Conservation (phyloP, 1,140 invertebrate genomes). For the Luehdorfia chinensis region DNA sequence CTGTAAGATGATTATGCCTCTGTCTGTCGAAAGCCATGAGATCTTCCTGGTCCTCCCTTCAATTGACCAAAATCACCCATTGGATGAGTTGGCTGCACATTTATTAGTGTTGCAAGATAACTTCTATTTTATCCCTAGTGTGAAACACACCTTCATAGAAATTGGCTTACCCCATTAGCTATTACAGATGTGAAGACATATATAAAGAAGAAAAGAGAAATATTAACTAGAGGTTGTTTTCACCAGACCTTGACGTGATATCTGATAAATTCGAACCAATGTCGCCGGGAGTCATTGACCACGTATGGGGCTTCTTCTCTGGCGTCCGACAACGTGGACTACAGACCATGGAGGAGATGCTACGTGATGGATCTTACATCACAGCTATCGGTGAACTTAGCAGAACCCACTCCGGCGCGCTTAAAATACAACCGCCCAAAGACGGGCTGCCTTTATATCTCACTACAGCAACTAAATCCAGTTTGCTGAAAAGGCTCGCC, state of each 20-base stretch:
- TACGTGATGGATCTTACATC: slow-evolving; percentile 84
- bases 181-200: no score
- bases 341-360: slow-evolving; percentile 88
- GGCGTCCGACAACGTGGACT: slow-evolving; percentile 85
- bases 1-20: no score
- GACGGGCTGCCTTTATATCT: slow-evolving; percentile 84
- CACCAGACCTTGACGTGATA: slow-evolving; percentile 86
- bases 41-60: no score
- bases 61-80: no score
- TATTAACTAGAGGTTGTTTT: no score
- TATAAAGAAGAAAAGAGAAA: no score
- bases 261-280: slow-evolving; percentile 87
- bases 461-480: slow-evolving; percentile 82
- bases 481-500: slow-evolving; percentile 83
- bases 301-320: slow-evolving; percentile 88
- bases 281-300: slow-evolving; percentile 83
- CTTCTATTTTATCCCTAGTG: no score
- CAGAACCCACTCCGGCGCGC: slow-evolving; percentile 71
- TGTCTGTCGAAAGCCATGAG: no score
- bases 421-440: slow-evolving; percentile 83
- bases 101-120: no score
- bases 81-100: no score
- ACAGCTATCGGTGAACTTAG: slow-evolving; percentile 86
- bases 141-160: no score
- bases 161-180: no score